phyloP scores from a whole-genome alignment of 2,888 invertebrate genomes.

The Cacoxenus indagator region DNA sequence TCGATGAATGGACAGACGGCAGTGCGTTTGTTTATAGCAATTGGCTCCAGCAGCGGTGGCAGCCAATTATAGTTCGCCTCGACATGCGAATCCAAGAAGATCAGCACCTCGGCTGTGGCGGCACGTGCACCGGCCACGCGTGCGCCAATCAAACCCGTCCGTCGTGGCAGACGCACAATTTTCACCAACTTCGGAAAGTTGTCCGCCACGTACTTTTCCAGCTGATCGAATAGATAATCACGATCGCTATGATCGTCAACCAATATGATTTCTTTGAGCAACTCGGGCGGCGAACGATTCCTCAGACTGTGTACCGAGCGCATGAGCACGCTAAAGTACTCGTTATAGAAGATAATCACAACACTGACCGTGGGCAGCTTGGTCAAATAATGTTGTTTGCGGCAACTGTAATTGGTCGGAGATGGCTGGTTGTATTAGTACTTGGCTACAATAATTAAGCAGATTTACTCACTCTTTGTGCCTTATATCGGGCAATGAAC shows the following conservation, averaged over 20 bases:
- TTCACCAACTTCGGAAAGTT: constrained; percentile 80
- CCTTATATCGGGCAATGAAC: constrained; percentile 85
- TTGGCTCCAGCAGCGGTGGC: constrained; percentile 92
- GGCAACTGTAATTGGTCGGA: constrained; percentile 53
- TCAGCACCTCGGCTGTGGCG: constrained; percentile 84
- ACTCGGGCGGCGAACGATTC: constrained; percentile 83
- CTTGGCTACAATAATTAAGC: background rate
- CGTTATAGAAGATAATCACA: constrained; percentile 94
- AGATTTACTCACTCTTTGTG: constrained; percentile 73
- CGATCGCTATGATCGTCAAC: constrained; percentile 91
- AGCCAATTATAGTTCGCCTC: constrained; percentile 95
- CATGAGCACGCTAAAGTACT: constrained; percentile 90
- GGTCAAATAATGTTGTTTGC: constrained; percentile 56
- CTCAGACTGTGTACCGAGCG: constrained; percentile 85
- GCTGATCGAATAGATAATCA: constrained; percentile 77
- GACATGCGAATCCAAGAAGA: constrained; percentile 93
- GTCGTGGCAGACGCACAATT: constrained; percentile 79
- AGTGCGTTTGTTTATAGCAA: constrained; percentile 85
- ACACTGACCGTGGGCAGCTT: constrained; percentile 83
- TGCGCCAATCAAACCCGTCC: constrained; percentile 91
- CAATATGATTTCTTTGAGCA: constrained; percentile 90
- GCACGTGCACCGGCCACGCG: constrained; percentile 85
- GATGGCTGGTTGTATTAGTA: background rate
- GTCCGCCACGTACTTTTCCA: constrained; percentile 82
- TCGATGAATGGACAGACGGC: constrained; percentile 98